Percentiles rank a stretch among this genome's conserved stretches.
Conservation (phyloP, 2,888 invertebrate genomes). For the Malthinus seriepunctatus region DNA sequence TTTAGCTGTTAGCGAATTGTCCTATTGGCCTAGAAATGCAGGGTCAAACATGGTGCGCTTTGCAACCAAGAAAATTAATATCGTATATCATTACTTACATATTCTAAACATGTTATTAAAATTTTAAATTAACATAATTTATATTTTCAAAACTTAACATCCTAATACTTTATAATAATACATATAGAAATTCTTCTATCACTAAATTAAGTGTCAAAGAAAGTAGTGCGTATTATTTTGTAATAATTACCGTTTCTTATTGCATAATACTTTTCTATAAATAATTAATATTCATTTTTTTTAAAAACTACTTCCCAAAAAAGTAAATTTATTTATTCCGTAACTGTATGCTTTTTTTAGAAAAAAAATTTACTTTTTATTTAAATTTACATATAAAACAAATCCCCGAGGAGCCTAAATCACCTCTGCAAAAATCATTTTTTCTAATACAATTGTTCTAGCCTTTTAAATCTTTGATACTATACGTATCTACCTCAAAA, state of each 20-base stretch:
- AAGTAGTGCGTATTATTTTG: constrained; percentile 13
- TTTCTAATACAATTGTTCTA: no score
- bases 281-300: not conserved
- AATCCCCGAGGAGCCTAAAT: no score
- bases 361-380: no score
- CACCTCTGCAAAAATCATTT: no score
- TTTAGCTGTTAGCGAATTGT: constrained; percentile 40
- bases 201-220: constrained; percentile 14
- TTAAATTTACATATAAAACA: no score
- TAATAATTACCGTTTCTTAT: constrained; percentile 9
- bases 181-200: constrained; percentile 9
- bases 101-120: constrained; percentile 11
- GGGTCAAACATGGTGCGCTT: constrained; percentile 38
- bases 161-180: constrained; percentile 1
- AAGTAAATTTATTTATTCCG: not conserved
- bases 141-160: not conserved
- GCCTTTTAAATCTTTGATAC: no score
- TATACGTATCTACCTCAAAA: no score
- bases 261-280: constrained; percentile 7
- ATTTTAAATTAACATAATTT: not conserved
- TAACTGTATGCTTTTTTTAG: no score
- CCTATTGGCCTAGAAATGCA: constrained; percentile 44
- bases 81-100: constrained; percentile 14
- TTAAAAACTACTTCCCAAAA: constrained; percentile 1
- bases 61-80: constrained; percentile 23